Percentiles rank a stretch among this genome's conserved stretches.
Evolutionary conservation across 2,113 vertebrate species (phyloP).

Genomic region (Plecturocebus donacophilus): DNA sequence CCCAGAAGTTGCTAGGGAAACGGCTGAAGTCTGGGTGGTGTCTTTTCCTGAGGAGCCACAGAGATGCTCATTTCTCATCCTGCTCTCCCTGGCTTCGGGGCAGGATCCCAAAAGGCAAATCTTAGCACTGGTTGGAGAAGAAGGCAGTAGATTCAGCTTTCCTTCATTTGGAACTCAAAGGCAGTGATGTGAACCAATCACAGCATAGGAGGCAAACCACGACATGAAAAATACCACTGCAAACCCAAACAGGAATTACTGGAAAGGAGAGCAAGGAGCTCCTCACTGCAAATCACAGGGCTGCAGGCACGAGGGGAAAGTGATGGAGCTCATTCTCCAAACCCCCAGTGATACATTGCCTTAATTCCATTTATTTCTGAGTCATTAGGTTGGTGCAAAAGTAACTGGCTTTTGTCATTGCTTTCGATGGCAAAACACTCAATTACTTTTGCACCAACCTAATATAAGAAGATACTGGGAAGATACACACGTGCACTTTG

Average conservation of each 20-base stretch:
- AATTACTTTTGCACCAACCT: too few species aligned
- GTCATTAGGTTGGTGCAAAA: too few species aligned
- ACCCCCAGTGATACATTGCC: neutral
- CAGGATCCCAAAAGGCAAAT: neutral
- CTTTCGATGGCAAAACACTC: too few species aligned
- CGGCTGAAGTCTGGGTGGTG: neutral
- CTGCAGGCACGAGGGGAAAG: rapidly evolving
- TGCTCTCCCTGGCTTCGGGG: neutral
- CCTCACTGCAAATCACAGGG: neutral
- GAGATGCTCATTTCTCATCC: neutral
- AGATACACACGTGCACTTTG: neutral
- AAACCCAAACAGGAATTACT: neutral
- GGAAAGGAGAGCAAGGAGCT: neutral
- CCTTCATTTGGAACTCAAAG: neutral
- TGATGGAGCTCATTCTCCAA: too few species aligned
- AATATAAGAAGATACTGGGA: neutral
- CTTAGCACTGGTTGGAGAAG: neutral
- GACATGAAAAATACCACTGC: neutral
- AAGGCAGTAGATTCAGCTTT: neutral
- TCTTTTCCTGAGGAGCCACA: neutral
- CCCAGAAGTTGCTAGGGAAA: neutral
- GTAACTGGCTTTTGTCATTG: too few species aligned
- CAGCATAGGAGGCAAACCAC: neutral
- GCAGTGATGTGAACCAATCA: neutral
- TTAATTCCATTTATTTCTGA: neutral